Evolutionary conservation across 2,888 invertebrate genomes (phyloP).

Genomic region (Drosophila mimica): DNA sequence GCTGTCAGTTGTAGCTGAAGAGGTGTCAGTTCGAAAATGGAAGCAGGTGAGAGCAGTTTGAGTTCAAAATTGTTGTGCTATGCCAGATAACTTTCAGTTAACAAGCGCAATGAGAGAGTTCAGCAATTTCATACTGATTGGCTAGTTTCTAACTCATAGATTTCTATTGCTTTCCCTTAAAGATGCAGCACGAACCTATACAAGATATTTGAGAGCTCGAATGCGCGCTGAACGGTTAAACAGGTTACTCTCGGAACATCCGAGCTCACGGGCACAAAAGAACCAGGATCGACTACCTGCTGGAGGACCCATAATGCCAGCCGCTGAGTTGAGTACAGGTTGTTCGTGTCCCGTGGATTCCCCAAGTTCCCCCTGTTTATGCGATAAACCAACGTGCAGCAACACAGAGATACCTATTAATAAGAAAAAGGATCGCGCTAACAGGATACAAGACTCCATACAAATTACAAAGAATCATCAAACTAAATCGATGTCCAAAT

Average conservation of each 20-base stretch:
- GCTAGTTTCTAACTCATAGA: neutral
- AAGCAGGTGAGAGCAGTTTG: slow-evolving; percentile 24
- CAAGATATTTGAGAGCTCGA: slow-evolving; percentile 35
- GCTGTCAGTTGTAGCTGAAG: neutral
- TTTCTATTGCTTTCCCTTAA: neutral
- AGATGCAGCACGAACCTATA: slow-evolving; percentile 41
- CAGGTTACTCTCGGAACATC: neutral
- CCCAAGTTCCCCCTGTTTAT: neutral
- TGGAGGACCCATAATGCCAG: slow-evolving; percentile 7
- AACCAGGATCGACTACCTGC: slow-evolving; percentile 16
- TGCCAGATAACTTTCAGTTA: slow-evolving; percentile 22
- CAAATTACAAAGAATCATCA: neutral
- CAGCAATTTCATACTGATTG: neutral
- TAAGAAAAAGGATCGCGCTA: neutral
- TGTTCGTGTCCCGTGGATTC: neutral
- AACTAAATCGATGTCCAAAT: neutral
- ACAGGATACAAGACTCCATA: neutral
- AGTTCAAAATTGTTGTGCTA: slow-evolving; percentile 10
- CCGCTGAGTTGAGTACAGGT: neutral
- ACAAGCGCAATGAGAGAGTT: slow-evolving; percentile 43
- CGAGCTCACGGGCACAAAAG: no score
- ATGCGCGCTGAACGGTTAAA: slow-evolving; percentile 20
- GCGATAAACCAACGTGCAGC: neutral
- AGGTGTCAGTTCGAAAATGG: slow-evolving; percentile 4
- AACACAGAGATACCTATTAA: neutral